Conservation (phyloP, 2,888 invertebrate species). For the Saturnia pavonia region DNA sequence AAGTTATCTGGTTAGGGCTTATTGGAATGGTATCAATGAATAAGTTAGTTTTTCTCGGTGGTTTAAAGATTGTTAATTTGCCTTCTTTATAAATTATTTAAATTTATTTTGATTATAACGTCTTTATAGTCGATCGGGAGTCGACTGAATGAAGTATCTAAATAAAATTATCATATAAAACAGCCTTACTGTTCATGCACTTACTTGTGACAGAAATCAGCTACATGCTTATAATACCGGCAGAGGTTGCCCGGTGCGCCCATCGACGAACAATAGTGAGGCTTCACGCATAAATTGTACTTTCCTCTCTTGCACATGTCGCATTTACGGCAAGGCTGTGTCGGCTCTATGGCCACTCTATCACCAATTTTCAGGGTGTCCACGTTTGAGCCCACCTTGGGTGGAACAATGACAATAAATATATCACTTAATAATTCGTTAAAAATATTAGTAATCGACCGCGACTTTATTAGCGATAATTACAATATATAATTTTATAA, state of each 20-base stretch:
- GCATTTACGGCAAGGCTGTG: conserved; percentile 92
- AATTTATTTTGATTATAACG: too few relatives aligned
- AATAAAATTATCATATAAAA: too few relatives aligned
- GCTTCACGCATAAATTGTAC: conserved; percentile 94
- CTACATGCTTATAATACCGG: conserved; percentile 92
- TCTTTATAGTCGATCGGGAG: too few relatives aligned
- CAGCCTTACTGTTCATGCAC: conserved; percentile 26
- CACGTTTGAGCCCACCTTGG: conserved; percentile 78
- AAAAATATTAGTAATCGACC: too few relatives aligned
- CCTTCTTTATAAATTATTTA: too few relatives aligned
- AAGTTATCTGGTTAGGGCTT: too few relatives aligned
- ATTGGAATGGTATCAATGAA: too few relatives aligned
- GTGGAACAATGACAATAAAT: not conserved
- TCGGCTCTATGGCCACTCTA: conserved; percentile 96
- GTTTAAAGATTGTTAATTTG: too few relatives aligned
- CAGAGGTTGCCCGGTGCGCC: conserved; percentile 93
- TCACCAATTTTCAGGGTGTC: conserved; percentile 87
- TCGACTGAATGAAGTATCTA: too few relatives aligned
- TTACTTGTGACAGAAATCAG: conserved; percentile 93
- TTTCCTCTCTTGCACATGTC: conserved; percentile 90
- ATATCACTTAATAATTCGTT: not conserved
- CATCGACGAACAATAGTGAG: conserved; percentile 94
- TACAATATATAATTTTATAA: too few relatives aligned
- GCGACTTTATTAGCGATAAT: too few relatives aligned
- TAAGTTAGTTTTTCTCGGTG: too few relatives aligned